phyloP scores from a whole-genome alignment of 2,888 invertebrate genomes.

The Lasioglossum malachurum region DNA sequence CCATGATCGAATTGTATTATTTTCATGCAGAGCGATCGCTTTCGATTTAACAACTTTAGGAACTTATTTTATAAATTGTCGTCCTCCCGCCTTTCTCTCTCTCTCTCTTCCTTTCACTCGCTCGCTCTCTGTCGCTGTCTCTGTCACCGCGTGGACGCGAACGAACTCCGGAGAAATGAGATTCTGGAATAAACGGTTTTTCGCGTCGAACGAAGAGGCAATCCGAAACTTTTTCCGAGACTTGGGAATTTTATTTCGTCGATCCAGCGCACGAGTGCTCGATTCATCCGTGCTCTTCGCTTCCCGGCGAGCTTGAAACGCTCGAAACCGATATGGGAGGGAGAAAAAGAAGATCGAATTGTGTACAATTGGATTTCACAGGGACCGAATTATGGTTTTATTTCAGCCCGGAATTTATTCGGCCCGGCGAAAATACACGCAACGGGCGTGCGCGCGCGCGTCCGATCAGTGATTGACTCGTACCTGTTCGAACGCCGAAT shows the following conservation, averaged over 20 bases:
- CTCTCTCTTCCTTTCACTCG: background rate
- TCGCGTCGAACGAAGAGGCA: constrained; percentile 4
- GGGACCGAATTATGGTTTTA: background rate
- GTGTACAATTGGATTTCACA: background rate
- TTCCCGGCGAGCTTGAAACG: background rate
- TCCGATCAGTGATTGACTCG: background rate
- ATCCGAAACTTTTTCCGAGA: constrained; percentile 22
- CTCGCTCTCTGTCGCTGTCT: background rate
- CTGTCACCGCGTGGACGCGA: background rate
- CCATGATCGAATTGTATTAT: background rate
- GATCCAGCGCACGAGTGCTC: background rate
- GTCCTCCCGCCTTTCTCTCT: too few species aligned
- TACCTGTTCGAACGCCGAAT: background rate
- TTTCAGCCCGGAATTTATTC: background rate
- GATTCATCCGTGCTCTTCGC: constrained; percentile 5
- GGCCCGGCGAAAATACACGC: background rate
- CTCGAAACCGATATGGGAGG: background rate
- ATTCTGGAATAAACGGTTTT: constrained; percentile 37
- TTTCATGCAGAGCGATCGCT: background rate
- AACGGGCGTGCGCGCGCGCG: too few species aligned
- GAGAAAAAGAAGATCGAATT: background rate
- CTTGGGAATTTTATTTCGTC: constrained; percentile 44
- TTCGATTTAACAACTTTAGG: constrained; percentile 22
- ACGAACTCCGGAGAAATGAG: constrained; percentile 38
- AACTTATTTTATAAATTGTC: constrained; percentile 8